Conservation (phyloP, 2,797 vertebrate species). For the Pseudopleuronectes americanus region DNA sequence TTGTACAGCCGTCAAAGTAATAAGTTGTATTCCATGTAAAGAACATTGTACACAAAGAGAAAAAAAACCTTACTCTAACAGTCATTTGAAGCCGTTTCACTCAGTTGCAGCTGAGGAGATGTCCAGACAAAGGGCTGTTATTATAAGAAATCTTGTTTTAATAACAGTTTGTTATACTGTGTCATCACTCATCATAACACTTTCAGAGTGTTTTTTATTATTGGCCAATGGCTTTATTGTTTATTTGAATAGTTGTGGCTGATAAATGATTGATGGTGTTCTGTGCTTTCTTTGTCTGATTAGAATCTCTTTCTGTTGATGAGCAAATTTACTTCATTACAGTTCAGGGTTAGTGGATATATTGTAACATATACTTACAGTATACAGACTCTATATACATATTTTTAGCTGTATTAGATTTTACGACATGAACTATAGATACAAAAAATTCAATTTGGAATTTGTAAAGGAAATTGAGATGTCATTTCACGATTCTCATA, state of each 20-base stretch:
- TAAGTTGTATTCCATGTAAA: not conserved
- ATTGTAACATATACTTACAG: too few relatives aligned
- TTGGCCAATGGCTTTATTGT: not conserved
- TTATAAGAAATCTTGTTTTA: not conserved
- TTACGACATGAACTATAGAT: too few relatives aligned
- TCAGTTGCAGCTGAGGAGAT: not conserved
- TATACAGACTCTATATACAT: too few relatives aligned
- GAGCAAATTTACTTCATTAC: not conserved
- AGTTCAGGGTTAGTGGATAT: not conserved
- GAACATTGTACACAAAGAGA: not conserved
- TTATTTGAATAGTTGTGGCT: conserved; percentile 15
- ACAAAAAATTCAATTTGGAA: not conserved
- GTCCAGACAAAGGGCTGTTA: not conserved
- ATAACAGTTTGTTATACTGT: not conserved
- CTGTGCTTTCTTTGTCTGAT: conserved; percentile 19
- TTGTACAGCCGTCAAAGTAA: not conserved
- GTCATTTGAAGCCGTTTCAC: not conserved
- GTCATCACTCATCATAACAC: not conserved
- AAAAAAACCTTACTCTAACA: not conserved
- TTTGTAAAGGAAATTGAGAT: not conserved
- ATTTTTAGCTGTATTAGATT: too few relatives aligned
- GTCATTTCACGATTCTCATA: not conserved
- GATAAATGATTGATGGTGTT: conserved; percentile 47
- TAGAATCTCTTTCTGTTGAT: conserved; percentile 15
- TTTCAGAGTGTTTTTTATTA: not conserved